Conservation (phyloP, 30 jellyfish, hydroid and myxozoan species). For the Phacellophora camtschatica region DNA sequence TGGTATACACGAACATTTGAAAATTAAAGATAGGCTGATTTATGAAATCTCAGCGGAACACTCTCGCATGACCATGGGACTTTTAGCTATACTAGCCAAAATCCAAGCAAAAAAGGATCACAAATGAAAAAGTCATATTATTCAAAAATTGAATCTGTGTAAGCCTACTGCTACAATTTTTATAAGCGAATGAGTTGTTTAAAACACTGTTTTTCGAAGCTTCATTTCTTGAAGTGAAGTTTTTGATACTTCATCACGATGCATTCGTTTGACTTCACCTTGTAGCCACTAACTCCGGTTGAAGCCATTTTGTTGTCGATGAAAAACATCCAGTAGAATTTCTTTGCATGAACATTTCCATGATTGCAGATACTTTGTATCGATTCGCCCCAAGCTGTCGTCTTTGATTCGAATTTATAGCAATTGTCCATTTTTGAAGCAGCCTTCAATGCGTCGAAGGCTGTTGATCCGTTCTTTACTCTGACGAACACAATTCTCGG, state of each 20-base stretch:
- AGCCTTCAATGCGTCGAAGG: constrained; percentile 13
- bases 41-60: too few relatives aligned
- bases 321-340: constrained; percentile 37
- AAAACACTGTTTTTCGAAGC: too few relatives aligned
- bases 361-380: not conserved
- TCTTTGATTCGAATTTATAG: constrained; percentile 10
- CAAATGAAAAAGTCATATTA: too few relatives aligned
- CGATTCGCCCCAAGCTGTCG: constrained; percentile 43
- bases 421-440: constrained; percentile 11
- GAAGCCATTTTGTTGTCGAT: constrained; percentile 15
- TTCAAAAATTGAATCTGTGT: too few relatives aligned
- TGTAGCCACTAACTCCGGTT: constrained; percentile 9
- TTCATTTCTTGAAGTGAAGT: not conserved
- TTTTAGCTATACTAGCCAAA: too few relatives aligned
- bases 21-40: too few relatives aligned
- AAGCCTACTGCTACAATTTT: too few relatives aligned
- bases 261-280: constrained; percentile 8
- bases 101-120: too few relatives aligned
- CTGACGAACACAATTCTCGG: constrained; percentile 8
- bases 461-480: constrained; percentile 35
- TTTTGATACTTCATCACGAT: constrained; percentile 11
- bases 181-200: too few relatives aligned
- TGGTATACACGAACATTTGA: too few relatives aligned
- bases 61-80: too few relatives aligned
- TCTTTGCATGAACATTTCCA: not conserved